Percentiles rank a stretch among this genome's conserved stretches.
Evolutionary conservation across 1,140 invertebrate species (phyloP).

Genomic region (Caligus rogercresseyi): DNA sequence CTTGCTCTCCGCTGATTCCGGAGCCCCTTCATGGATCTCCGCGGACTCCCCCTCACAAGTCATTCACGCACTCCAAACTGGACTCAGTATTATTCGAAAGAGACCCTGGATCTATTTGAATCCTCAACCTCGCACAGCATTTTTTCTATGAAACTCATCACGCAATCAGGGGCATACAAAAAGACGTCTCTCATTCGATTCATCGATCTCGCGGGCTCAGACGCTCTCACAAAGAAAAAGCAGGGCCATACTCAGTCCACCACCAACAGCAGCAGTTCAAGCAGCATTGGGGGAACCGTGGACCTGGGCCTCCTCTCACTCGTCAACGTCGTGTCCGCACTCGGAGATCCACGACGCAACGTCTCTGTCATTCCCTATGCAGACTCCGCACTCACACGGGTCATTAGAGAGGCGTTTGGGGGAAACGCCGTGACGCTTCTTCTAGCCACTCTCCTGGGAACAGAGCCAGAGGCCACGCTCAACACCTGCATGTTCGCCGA

Average conservation of each 20-base stretch:
- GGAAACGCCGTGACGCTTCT: background rate
- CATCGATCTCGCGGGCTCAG: background rate
- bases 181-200: background rate
- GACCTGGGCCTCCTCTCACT: background rate
- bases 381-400: background rate
- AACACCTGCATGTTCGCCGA: background rate
- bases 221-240: background rate
- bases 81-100: background rate
- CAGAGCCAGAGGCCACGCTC: background rate
- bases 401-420: background rate
- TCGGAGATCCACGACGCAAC: conserved; percentile 1
- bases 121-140: background rate
- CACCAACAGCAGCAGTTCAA: no score
- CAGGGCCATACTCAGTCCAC: background rate
- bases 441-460: background rate
- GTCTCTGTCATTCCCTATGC: background rate
- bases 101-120: background rate
- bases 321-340: conserved; percentile 1
- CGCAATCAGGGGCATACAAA: background rate
- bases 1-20: background rate
- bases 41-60: background rate
- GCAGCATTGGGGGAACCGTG: no score
- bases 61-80: background rate
- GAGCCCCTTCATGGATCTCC: background rate
- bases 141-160: background rate